phyloP scores from a whole-genome alignment of 1,140 invertebrate genomes.

The Eumaeus atala region DNA sequence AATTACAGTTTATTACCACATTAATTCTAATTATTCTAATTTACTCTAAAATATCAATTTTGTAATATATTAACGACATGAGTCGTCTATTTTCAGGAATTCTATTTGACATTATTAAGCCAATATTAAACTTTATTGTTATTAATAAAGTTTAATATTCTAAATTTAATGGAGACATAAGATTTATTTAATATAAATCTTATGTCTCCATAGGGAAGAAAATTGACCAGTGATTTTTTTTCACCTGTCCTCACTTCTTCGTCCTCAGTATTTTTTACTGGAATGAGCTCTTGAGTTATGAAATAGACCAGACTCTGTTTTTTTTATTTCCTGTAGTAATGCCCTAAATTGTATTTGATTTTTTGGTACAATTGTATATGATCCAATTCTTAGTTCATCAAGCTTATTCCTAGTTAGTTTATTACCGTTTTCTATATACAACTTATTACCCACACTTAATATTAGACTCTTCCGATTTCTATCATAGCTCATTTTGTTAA shows the following conservation, averaged over 20 bases:
- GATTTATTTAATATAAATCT: conserved; percentile 3
- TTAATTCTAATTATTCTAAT: too few relatives aligned
- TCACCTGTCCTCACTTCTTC: background rate
- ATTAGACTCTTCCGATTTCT: too few relatives aligned
- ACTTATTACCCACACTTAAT: conserved; percentile 10
- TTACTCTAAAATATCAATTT: too few relatives aligned
- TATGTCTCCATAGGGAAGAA: background rate
- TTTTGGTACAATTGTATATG: conserved; percentile 3
- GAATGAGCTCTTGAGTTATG: conserved; percentile 1
- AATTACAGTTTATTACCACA: too few relatives aligned
- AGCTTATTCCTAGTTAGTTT: conserved; percentile 9
- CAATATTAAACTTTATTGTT: too few relatives aligned
- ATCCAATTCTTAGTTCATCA: conserved; percentile 11
- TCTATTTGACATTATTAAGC: too few relatives aligned
- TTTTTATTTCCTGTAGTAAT: background rate
- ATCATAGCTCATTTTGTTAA: conserved; percentile 10
- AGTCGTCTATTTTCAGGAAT: too few relatives aligned
- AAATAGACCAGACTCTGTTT: conserved; percentile 1
- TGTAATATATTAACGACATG: too few relatives aligned
- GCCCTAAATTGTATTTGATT: conserved; percentile 5
- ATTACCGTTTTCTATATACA: conserved; percentile 16
- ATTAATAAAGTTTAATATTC: too few relatives aligned
- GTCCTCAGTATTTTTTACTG: background rate
- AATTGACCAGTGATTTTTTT: background rate
- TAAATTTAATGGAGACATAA: too few relatives aligned